Conservation (phyloP, 2,797 vertebrate species). For the Cetoscarus ocellatus region DNA sequence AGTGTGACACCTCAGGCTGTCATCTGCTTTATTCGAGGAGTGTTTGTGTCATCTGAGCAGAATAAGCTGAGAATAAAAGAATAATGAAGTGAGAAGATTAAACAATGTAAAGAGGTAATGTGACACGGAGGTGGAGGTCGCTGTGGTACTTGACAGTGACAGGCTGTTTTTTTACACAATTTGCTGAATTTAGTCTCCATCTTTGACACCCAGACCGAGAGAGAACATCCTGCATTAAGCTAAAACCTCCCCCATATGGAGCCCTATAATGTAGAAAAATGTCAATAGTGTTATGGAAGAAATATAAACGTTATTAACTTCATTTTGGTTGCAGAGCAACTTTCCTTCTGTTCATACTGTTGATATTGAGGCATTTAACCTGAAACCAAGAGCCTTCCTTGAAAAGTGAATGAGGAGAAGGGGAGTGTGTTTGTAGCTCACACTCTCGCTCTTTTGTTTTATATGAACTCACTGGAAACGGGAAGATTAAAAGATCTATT, state of each 20-base stretch:
- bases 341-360: slow-evolving; percentile 83
- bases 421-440: slow-evolving; percentile 47
- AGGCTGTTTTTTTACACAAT: slow-evolving; percentile 1
- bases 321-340: slow-evolving; percentile 94
- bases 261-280: slow-evolving; percentile 45
- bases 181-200: slow-evolving; percentile 15
- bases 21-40: slow-evolving; percentile 60
- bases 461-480: slow-evolving; percentile 81
- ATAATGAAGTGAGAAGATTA: slow-evolving; percentile 16
- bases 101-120: slow-evolving; percentile 12
- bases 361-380: slow-evolving; percentile 86
- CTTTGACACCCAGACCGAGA: slow-evolving; percentile 1
- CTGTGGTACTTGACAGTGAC: background rate
- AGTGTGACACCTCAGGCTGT: slow-evolving; percentile 39
- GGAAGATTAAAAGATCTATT: slow-evolving; percentile 73
- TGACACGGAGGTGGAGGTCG: slow-evolving; percentile 13
- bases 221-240: slow-evolving; percentile 25
- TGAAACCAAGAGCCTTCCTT: slow-evolving; percentile 82
- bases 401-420: slow-evolving; percentile 69
- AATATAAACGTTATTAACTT: slow-evolving; percentile 81
- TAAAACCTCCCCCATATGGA: slow-evolving; percentile 36
- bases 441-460: slow-evolving; percentile 62
- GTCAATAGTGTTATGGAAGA: slow-evolving; percentile 64
- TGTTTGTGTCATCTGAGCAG: slow-evolving; percentile 9
- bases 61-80: slow-evolving; percentile 43